Conservation (phyloP, 2,888 invertebrate genomes). For the Emmelina monodactyla region DNA sequence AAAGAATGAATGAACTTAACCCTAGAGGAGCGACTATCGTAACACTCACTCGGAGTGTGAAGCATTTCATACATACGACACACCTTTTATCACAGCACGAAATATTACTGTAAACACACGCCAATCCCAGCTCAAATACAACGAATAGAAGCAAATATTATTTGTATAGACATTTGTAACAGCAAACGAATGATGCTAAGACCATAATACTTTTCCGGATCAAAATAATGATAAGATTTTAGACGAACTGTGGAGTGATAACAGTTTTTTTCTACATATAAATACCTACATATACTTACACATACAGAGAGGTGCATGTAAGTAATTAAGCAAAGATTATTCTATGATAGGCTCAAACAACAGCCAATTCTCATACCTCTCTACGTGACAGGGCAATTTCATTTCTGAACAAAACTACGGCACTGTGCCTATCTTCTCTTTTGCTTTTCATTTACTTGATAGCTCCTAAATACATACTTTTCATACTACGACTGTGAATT, state of each 20-base stretch:
- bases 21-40: constrained; percentile 33
- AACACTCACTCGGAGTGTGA: constrained; percentile 54
- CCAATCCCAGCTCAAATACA: constrained; percentile 49
- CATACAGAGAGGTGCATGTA: neutral
- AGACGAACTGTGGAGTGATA: neutral
- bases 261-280: neutral
- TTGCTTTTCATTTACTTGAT: too few relatives aligned
- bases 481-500: too few relatives aligned
- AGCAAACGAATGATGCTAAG: constrained; percentile 12
- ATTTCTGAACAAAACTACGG: too few relatives aligned
- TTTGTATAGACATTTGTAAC: constrained; percentile 43
- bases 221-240: neutral
- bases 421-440: too few relatives aligned
- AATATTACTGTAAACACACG: constrained; percentile 28
- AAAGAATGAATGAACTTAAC: constrained; percentile 38
- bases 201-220: constrained; percentile 10
- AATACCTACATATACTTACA: neutral
- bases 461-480: too few relatives aligned
- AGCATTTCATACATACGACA: constrained; percentile 18
- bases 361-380: too few relatives aligned
- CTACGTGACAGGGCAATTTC: too few relatives aligned
- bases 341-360: too few relatives aligned
- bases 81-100: constrained; percentile 40
- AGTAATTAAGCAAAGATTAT: neutral
- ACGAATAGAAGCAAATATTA: constrained; percentile 46